Percentiles rank a stretch among this genome's conserved stretches.
Conservation (phyloP, 2,888 invertebrate species). For the Mactromeris polynyma region DNA sequence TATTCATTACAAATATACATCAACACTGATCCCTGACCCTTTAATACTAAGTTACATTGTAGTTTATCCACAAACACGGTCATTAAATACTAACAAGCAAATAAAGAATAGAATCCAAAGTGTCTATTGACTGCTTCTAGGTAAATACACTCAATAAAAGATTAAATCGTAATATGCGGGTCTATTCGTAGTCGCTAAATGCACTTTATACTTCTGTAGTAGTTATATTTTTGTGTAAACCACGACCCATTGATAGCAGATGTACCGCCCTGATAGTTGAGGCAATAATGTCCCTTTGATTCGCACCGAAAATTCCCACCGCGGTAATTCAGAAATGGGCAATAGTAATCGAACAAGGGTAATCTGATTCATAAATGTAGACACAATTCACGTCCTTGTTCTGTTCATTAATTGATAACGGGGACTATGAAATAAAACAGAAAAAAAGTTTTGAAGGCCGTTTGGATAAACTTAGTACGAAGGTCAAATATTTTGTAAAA, state of each 20-base stretch:
- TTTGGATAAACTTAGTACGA: conserved; percentile 21
- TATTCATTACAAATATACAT: neutral
- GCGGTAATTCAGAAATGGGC: conserved; percentile 30
- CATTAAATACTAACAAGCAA: neutral
- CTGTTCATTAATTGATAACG: conserved; percentile 37
- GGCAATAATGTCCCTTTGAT: conserved; percentile 46
- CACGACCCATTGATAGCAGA: conserved; percentile 25
- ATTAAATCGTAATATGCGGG: neutral
- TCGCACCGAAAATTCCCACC: conserved; percentile 52
- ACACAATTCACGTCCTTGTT: conserved; percentile 46
- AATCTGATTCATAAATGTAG: conserved; percentile 22
- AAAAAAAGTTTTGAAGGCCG: neutral
- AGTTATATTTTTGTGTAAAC: neutral
- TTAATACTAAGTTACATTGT: neutral
- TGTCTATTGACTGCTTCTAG: neutral
- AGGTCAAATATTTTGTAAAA: conserved; percentile 40
- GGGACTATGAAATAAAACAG: neutral
- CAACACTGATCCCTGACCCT: neutral
- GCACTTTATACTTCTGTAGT: neutral
- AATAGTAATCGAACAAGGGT: conserved; percentile 32
- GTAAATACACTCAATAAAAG: conserved; percentile 18
- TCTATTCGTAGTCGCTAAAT: neutral
- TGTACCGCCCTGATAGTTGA: conserved; percentile 35
- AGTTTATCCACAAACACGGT: neutral
- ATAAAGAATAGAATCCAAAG: neutral